These are phyloP conservation scores for Drosophila nr. medialis DNA, from an alignment of 2,888 invertebrate species.

Conservation along the genomic window DNA sequence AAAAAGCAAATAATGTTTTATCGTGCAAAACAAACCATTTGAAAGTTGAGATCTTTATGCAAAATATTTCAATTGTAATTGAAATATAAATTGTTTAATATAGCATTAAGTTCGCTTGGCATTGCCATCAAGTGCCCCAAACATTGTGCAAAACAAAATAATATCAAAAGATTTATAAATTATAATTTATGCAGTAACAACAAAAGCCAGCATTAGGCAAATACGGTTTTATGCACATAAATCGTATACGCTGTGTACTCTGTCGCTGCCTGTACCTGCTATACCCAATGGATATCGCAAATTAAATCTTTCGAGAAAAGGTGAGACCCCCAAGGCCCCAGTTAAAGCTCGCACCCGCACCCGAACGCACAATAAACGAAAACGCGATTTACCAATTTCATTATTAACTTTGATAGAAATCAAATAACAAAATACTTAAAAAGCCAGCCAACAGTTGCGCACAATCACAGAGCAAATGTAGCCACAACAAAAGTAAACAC, in stretches of 20 bases:
- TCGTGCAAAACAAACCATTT: slow-evolving; percentile 50
- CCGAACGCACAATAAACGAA: slow-evolving; percentile 27
- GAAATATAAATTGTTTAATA: slow-evolving; percentile 53
- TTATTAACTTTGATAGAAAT: slow-evolving; percentile 79
- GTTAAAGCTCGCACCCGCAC: slow-evolving; percentile 55
- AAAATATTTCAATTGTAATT: slow-evolving; percentile 50
- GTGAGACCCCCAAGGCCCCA: slow-evolving; percentile 64
- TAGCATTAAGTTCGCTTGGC: slow-evolving; percentile 33
- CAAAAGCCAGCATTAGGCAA: slow-evolving; percentile 32
- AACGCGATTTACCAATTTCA: slow-evolving; percentile 75
- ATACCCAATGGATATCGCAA: slow-evolving; percentile 73
- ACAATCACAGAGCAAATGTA: slow-evolving; percentile 49
- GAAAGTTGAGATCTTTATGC: slow-evolving; percentile 41
- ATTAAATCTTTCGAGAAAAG: slow-evolving; percentile 71
- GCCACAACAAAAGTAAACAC: slow-evolving; percentile 45
- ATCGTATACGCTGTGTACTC: slow-evolving; percentile 21
- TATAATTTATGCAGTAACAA: slow-evolving; percentile 48
- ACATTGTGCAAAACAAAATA: slow-evolving; percentile 64
- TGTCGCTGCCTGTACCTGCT: slow-evolving; percentile 34
- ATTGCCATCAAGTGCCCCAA: slow-evolving; percentile 57
- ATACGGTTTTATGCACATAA: slow-evolving; percentile 24
- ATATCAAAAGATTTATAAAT: slow-evolving; percentile 45
- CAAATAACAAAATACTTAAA: slow-evolving; percentile 78
- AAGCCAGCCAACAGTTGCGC: slow-evolving; percentile 53
- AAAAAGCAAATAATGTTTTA: slow-evolving; percentile 28